Evolutionary conservation across 2,797 vertebrate species (phyloP), one percentile per base, ranked within the genome.

Genomic region (Thunnus albacares): DNA sequence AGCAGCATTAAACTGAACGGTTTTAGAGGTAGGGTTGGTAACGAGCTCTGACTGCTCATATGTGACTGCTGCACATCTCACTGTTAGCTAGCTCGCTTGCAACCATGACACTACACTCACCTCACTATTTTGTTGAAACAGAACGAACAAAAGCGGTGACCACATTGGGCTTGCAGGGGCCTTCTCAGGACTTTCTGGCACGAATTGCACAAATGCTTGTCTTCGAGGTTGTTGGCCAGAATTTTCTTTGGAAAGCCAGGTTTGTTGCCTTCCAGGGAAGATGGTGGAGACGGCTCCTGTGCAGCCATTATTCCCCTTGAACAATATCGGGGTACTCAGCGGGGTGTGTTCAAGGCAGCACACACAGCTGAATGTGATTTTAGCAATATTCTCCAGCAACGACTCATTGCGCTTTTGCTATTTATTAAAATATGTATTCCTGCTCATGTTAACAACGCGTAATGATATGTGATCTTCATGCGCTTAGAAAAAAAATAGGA

Each of bases 161-260:
- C 98, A 0, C 98, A 99, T 84, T 98, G 97, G 0, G 98, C 98
- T 88, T 99, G 98, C 80, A 97, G 90, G 0, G 98, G 98, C 85
- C 97, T 94, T 58, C 98, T 93, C 66, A 99, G 74, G n/a, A 99
- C 95, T 63, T 98, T 97, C 92, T 93, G 94, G 74, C 98, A 99
- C 24, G 97, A 97, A 0, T 97, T 97, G 79, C 98, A 99, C 90
- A 99, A 83, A 83, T 99, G 98, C 75, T 99, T 99, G 86, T 96
- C 97, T 89, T 99, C 97, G 12, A 97, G 93, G 80, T 94, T 96
- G 72, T 97, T 96, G 66, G 97, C 97, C 78, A 99, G 81, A 60
- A 99, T 97, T 75, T 96, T 96, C 93, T 95, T 97, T 3, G 97
- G 96, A 88, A 99, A 99, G 65, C 98, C 98, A 0, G 97, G 97